These are phyloP conservation scores for Epirrhoe tristata DNA, from an alignment of 2,888 invertebrate species.

Conservation along the genomic window DNA sequence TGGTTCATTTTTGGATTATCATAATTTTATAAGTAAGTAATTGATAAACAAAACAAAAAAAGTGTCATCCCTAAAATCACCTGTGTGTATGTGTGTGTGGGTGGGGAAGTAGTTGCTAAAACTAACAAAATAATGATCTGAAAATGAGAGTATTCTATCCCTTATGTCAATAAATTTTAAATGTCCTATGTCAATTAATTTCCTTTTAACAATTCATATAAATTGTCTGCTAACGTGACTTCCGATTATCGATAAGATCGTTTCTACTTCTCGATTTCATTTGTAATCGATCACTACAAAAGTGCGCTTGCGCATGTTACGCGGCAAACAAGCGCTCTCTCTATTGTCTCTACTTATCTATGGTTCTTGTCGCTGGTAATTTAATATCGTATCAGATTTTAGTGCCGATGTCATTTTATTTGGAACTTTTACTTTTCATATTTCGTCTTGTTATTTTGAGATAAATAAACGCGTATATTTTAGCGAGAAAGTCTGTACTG, in stretches of 20 bases:
- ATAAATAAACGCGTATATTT: background rate
- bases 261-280: slow-evolving; percentile 51
- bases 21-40: no score
- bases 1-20: no score
- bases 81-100: no score
- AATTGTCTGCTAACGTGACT: slow-evolving; percentile 41
- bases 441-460: background rate
- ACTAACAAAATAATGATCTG: background rate
- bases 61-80: no score
- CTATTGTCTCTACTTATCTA: slow-evolving; percentile 72
- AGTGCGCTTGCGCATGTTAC: slow-evolving; percentile 51
- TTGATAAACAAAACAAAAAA: no score
- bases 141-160: slow-evolving; percentile 5
- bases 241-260: slow-evolving; percentile 43
- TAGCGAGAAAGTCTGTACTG: background rate
- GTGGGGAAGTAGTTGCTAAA: no score
- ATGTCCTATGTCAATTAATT: slow-evolving; percentile 16
- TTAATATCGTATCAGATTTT: slow-evolving; percentile 59
- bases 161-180: background rate
- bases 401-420: slow-evolving; percentile 50
- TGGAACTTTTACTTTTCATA: slow-evolving; percentile 65
- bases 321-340: slow-evolving; percentile 59
- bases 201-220: slow-evolving; percentile 26
- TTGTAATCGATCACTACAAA: slow-evolving; percentile 64
- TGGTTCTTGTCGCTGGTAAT: slow-evolving; percentile 63